Base-by-base conservation (phyloP, 2,797 vertebrate species). In the Crocidura indochinensis region DNA sequence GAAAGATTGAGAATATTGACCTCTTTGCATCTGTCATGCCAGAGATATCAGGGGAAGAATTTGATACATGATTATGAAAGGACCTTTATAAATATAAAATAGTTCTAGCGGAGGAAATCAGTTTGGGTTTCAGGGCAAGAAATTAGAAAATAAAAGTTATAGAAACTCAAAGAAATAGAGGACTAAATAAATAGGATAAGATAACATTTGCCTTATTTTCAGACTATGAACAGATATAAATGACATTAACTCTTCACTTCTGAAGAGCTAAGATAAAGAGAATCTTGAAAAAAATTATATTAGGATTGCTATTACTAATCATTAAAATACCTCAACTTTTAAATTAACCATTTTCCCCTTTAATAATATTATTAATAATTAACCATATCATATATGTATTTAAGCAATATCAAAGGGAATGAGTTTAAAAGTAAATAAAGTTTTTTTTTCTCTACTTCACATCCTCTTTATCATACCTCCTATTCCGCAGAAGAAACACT, bases 301-400 rank as follows among this genome's bases (percentile, higher is more conserved):
- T 92, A 91, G 82, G 92, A 92, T 91, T 56, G 78, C 94, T 91
- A 87, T 49, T 91, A 91, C 87, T 93, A 93, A 94, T 93, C 81
- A 96, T 88, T 94, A 88, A 88, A 80, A 82, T 49, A 31, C 29
- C 22, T 91, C 47, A 78, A 68, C 51, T 90, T 95, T 95, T 83
- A 92, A 14, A 53, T 94, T 94, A 95, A 91, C 29, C 26, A 76
- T 10, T 22, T 22, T 46, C 49, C 1, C 19, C 9, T 38, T 64
- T 65, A 78, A 83, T 91, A 90, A 74, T 79, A 94, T 80, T 68
- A 91, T 44, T 38, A 38, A 38, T 38, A 38, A 38, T 38, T 38
- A 38, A 38, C 38, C 38, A 38, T 38, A 38, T 38, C 38, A 38
- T 38, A 38, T 38, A 38, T 38, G 38, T 38, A 38, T 85, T 81